Base-by-base conservation (phyloP, 2,888 invertebrate genomes). In the Sinohyriopsis cumingii region DNA sequence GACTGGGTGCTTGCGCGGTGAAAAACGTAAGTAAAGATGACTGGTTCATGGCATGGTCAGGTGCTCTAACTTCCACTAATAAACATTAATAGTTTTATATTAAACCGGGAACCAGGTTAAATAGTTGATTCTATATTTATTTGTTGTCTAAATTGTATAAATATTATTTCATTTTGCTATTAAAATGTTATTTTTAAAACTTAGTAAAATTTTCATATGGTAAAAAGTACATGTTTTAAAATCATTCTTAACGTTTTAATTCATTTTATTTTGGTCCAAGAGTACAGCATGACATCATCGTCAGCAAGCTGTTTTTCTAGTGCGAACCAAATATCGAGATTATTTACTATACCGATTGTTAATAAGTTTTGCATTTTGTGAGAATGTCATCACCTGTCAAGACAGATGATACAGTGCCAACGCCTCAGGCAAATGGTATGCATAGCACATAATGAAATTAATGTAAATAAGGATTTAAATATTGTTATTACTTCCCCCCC, bases 351-450 rank as follows among this genome's bases (percentile, higher is more conserved):
- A 45, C 45, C 9, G 9, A 45, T 12, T 45, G 56, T 63, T 22
- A 54, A 59, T 24, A 20, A 68, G 57, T 59, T 63, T 59, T 18
- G 53, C 5, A 53, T 7, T 61, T 64, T 24, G 9, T 54, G 65
- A 60, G 59, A n/a, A 77, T 77, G 77, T 72, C 77, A 75, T 54
- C 75, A 20, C 71, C 71, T 45, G 15, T 63, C 19, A 72, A 67
- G 59, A 24, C 68, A 24, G 67, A 65, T 15, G 75, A 77, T 57
- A 73, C 65, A 53, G 70, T 75, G 33, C 71, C 72, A 25, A 68
- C 69, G 20, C 65, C 71, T n/a, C 67, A 54, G 62, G 68, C 63
- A 61, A 61, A 59, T 62, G 75, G 77, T 77, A 75, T 61, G 45
- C 59, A 22, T 55, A 18, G 19, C 45, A 12, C 12, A 45, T 45